phyloP scores from a whole-genome alignment of 2,113 vertebrate species.

The Bambusicola thoracicus region DNA sequence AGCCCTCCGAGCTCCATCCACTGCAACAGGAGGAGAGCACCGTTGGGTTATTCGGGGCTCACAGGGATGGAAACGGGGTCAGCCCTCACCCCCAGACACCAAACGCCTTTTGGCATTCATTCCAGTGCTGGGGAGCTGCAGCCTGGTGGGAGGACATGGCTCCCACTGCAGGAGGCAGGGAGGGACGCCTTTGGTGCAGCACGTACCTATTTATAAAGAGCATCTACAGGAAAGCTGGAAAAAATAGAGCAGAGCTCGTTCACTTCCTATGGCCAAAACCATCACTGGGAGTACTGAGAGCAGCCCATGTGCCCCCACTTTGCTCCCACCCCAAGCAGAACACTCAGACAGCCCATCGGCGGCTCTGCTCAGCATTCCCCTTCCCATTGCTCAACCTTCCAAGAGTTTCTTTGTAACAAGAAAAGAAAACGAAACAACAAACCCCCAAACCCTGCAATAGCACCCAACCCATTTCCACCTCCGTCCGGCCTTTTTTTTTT shows the following conservation, averaged over 20 bases:
- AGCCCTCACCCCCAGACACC: not conserved
- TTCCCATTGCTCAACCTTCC: constrained; percentile 43
- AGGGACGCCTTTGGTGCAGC: constrained; percentile 60
- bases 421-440: not conserved
- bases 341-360: constrained; percentile 30
- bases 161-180: not conserved
- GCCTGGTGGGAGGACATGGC: not conserved
- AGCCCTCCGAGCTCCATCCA: not conserved
- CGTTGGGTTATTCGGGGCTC: fast-evolving
- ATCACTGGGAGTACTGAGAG: constrained; percentile 21
- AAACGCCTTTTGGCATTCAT: not conserved
- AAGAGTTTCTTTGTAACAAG: not conserved
- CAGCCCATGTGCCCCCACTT: not conserved
- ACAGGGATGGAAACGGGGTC: not conserved
- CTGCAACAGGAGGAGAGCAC: fast-evolving
- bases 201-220: constrained; percentile 50
- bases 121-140: not conserved
- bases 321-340: constrained; percentile 32
- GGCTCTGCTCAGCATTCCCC: constrained; percentile 30
- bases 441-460: not conserved
- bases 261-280: not conserved
- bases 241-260: not conserved
- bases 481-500: not conserved
- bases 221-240: constrained; percentile 27
- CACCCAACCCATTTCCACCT: constrained; percentile 13